These are phyloP conservation scores for Pollachius pollachius DNA, from an alignment of 2,113 vertebrate species.

Conservation along the genomic window DNA sequence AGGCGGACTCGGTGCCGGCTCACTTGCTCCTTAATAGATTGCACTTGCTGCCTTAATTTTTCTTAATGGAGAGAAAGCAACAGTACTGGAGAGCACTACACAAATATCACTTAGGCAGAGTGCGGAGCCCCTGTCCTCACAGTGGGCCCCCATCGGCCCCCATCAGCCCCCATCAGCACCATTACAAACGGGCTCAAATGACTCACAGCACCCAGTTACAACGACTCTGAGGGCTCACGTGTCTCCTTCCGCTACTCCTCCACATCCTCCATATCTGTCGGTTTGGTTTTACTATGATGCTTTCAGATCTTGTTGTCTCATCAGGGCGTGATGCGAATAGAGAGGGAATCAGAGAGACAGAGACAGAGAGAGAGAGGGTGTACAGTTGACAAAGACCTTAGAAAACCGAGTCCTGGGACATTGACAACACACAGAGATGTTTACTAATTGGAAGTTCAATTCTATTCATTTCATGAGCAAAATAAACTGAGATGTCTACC, in stretches of 20 bases:
- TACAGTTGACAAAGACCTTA: no score
- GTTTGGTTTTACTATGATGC: background rate
- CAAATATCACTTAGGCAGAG: slow-evolving; percentile 22
- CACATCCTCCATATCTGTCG: background rate
- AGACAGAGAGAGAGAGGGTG: no score
- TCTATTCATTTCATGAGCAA: no score
- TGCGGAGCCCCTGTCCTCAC: slow-evolving; percentile 18
- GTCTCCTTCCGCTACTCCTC: background rate
- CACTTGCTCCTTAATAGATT: slow-evolving; percentile 31
- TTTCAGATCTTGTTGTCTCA: slow-evolving; percentile 13
- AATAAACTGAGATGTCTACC: no score
- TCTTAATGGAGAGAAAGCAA: slow-evolving; percentile 5
- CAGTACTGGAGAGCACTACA: slow-evolving; percentile 15
- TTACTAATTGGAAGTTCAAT: no score
- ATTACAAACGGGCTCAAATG: slow-evolving; percentile 23
- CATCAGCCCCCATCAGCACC: slow-evolving; percentile 19
- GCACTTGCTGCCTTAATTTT: slow-evolving; percentile 22
- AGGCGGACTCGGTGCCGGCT: slow-evolving; percentile 14
- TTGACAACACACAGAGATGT: no score
- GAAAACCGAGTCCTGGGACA: no score
- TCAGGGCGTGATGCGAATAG: slow-evolving; percentile 40
- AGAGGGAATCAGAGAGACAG: no score
- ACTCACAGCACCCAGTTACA: slow-evolving; percentile 17
- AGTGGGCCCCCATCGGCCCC: slow-evolving; percentile 20
- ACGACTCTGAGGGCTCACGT: slow-evolving; percentile 33